Base-by-base conservation (phyloP, 2,888 invertebrate genomes). In the Notocelia uddmanniana region DNA sequence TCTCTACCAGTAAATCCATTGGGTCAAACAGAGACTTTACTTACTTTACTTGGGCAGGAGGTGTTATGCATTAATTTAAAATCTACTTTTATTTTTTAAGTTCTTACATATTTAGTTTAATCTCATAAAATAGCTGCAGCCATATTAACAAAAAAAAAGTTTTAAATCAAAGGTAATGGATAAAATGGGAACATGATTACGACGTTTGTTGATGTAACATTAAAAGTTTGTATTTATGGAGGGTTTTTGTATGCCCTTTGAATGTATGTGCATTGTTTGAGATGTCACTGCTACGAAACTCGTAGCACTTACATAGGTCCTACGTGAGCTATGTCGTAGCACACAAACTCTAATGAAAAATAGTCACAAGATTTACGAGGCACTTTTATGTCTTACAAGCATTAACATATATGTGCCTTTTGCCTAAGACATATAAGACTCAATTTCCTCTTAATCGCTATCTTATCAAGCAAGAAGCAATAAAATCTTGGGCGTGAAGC, bases 401-500 rank as follows among this genome's bases (percentile, higher is more conserved):
- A 54, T 54, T 19, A 18, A 69, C 63, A 48, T 55, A 69, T 48
- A 48, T 55, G 55, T 54, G 23, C 45, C 37, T 68, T 54, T 19
- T 23, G 31, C n/a, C n/a, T 23, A 41, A 55, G 66, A 54, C 64
- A n/a, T 52, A 50, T 62, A 69, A 64, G 57, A 52, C 57, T 19
- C 50, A 50, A 64, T 57, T 59, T 66, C 59, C 64, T 71, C 58
- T 70, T 71, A 66, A 71, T 71, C 66, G 45, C 41, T 41, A 23
- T 54, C 64, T 58, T 66, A 71, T 71, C 71, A 78, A 80, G 80
- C 83, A 81, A 81, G 80, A 79, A 78, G 82, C 90, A 87, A 92
- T 93, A 92, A 93, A 93, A 93, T 91, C 91, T 90, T 81, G 90
- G 91, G 92, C 93, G 93, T 93, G 92, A 93, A 93, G 93, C 93